A percentile compares a stretch with the other conserved stretches of the same genome.
These are phyloP conservation scores for Microcebus jonahi DNA, from an alignment of 2,113 vertebrate genomes.

Conservation along the genomic window DNA sequence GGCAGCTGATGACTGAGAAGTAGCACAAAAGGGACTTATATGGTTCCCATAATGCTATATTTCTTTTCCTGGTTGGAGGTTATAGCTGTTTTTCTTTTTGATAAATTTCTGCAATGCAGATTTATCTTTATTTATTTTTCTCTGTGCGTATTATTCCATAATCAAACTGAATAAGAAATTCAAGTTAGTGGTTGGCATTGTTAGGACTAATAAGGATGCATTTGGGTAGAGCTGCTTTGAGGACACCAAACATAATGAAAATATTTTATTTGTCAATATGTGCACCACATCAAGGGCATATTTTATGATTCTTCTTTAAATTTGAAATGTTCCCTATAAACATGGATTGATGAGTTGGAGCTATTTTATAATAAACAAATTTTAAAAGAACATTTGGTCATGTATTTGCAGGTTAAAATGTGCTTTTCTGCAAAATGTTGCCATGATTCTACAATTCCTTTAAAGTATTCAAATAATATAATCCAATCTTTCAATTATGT, in stretches of 20 bases:
- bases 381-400: not conserved
- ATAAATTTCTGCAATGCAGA: not conserved
- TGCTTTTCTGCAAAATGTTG: not conserved
- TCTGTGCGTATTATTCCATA: not conserved
- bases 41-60: not conserved
- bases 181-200: not conserved
- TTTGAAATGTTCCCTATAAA: not conserved
- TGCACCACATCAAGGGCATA: not conserved
- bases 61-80: not conserved
- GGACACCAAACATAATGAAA: not conserved
- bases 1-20: not conserved
- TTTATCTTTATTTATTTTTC: not conserved
- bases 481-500: constrained; percentile 52
- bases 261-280: not conserved
- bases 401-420: not conserved
- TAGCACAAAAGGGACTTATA: not conserved
- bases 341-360: not conserved
- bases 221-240: not conserved
- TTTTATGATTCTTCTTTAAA: not conserved
- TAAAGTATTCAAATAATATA: constrained; percentile 35
- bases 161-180: not conserved
- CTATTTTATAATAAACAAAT: not conserved
- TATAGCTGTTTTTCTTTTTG: not conserved
- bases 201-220: not conserved
- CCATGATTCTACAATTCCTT: not conserved